A percentile compares a stretch with the other conserved stretches of the same genome.
Evolutionary conservation across 2,797 vertebrate genomes (phyloP).

Genomic region (Pyrocephalus nanus): DNA sequence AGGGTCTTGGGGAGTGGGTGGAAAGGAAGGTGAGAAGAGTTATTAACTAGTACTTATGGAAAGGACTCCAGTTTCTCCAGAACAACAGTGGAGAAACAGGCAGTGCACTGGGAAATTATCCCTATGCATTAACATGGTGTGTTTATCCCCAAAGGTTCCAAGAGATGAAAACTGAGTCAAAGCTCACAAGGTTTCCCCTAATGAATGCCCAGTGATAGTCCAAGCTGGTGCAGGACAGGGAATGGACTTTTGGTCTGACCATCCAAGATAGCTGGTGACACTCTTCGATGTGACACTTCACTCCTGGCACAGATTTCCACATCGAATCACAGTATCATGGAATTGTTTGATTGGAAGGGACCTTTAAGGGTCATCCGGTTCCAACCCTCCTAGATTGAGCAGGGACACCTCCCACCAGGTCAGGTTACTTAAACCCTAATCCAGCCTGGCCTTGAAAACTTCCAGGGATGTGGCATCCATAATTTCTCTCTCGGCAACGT

Average conservation of each 20-base stretch:
- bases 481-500: neutral
- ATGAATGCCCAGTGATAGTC: neutral
- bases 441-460: neutral
- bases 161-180: neutral
- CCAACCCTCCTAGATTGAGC: neutral
- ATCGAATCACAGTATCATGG: neutral
- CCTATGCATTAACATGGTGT: fast-evolving
- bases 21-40: neutral
- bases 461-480: neutral
- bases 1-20: neutral
- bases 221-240: neutral
- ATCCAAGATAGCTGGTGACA: neutral
- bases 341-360: neutral
- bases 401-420: neutral
- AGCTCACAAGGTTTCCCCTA: neutral
- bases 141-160: neutral
- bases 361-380: neutral
- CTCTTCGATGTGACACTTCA: fast-evolving
- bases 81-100: neutral
- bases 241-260: neutral
- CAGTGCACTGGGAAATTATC: neutral
- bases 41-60: neutral
- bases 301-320: neutral
- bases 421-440: neutral
- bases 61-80: neutral